Evolutionary conservation across 2,797 vertebrate genomes (phyloP).

Genomic region (Cynodonichthys magdalenae): DNA sequence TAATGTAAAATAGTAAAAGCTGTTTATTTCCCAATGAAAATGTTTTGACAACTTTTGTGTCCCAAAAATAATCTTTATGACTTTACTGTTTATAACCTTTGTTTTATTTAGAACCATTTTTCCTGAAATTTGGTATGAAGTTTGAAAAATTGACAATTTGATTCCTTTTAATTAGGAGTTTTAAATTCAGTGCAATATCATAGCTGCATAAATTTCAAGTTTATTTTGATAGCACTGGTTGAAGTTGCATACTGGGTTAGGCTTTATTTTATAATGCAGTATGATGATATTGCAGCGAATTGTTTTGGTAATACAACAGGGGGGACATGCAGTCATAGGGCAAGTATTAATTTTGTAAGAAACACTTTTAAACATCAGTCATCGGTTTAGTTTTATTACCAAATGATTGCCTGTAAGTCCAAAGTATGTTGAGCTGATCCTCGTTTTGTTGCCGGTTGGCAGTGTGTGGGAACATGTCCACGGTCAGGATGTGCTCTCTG

Average conservation of each 20-base stretch:
- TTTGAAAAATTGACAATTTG: no score
- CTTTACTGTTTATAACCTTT: no score
- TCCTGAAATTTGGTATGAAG: no score
- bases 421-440: constrained; percentile 29
- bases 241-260: neutral
- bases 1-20: no score
- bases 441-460: constrained; percentile 42
- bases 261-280: neutral
- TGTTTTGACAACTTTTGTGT: no score
- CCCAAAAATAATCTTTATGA: no score
- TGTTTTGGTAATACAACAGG: neutral
- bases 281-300: neutral
- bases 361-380: constrained; percentile 19
- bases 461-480: constrained; percentile 37
- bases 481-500: constrained; percentile 63
- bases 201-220: neutral
- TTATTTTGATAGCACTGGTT: neutral
- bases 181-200: no score
- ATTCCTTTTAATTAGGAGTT: no score
- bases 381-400: constrained; percentile 31
- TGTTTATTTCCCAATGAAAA: no score
- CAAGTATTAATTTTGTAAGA: neutral
- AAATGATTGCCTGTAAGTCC: constrained; percentile 15
- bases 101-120: no score
- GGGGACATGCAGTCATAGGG: neutral